Percentiles rank a stretch among this genome's conserved stretches.
Evolutionary conservation across 2,888 invertebrate species (phyloP).

Genomic region (Agrotis ipsilon): DNA sequence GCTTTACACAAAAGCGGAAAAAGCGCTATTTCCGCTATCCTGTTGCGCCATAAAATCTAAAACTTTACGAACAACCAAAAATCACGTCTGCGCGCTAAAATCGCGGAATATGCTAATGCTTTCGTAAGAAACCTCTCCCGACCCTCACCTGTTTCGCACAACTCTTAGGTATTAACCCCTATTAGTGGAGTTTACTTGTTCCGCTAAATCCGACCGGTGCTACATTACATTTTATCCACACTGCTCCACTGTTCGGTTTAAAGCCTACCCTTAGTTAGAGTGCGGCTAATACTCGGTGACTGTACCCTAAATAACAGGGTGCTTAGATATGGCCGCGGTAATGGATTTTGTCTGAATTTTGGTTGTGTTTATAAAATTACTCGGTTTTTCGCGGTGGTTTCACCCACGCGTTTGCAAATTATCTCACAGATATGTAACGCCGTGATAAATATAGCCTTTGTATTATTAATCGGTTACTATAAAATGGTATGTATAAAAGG

Average conservation of each 20-base stretch:
- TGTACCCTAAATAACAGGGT: constrained; percentile 46
- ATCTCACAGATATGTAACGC: too few relatives aligned
- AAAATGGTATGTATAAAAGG: too few relatives aligned
- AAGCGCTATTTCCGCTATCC: too few relatives aligned
- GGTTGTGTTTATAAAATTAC: constrained; percentile 2
- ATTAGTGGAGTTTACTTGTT: constrained; percentile 68
- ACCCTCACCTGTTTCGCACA: constrained; percentile 61
- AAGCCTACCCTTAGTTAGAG: constrained; percentile 68
- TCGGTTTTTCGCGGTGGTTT: too few relatives aligned
- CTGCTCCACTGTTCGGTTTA: constrained; percentile 44
- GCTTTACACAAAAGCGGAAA: neutral
- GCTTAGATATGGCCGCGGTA: constrained; percentile 47
- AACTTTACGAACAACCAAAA: constrained; percentile 23
- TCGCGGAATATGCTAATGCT: constrained; percentile 49
- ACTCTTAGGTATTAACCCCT: constrained; percentile 67
- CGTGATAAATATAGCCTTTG: too few relatives aligned
- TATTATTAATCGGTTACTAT: too few relatives aligned
- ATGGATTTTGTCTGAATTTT: constrained; percentile 39
- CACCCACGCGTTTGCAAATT: too few relatives aligned
- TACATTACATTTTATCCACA: constrained; percentile 64
- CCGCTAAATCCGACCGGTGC: constrained; percentile 57
- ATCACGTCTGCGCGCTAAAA: constrained; percentile 34
- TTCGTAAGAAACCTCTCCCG: constrained; percentile 48
- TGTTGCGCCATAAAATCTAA: constrained; percentile 6
- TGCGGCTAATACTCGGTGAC: constrained; percentile 51